Evolutionary conservation across 2,113 vertebrate species (phyloP).

Genomic region (Cercocebus atys): DNA sequence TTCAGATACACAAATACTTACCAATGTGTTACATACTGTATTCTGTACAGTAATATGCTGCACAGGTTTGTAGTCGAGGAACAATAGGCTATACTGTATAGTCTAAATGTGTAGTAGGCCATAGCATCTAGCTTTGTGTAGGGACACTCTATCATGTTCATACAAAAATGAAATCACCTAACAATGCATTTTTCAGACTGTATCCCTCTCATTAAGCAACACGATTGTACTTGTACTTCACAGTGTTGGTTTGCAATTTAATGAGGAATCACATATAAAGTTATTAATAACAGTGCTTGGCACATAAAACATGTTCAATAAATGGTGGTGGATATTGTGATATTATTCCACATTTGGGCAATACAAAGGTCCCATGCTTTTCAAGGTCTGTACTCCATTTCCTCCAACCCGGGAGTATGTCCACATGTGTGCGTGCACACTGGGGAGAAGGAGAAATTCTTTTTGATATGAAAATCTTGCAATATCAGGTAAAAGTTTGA

Average conservation of each 20-base stretch:
- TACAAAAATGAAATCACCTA: background rate
- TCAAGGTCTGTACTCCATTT: background rate
- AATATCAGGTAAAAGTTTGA: background rate
- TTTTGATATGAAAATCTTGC: background rate
- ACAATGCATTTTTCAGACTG: background rate
- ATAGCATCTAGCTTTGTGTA: background rate
- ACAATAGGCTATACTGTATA: background rate
- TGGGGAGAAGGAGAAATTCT: background rate
- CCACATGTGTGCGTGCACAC: background rate
- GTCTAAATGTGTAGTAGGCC: background rate
- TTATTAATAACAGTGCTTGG: background rate
- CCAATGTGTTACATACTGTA: background rate
- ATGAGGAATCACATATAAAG: background rate
- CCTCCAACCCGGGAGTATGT: background rate
- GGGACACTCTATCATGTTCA: background rate
- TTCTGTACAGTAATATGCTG: background rate
- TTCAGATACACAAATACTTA: background rate
- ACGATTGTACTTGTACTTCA: background rate
- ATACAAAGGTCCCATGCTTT: background rate
- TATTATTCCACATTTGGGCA: background rate
- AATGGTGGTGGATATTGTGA: background rate
- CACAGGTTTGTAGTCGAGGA: background rate
- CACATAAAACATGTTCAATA: background rate
- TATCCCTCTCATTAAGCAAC: background rate
- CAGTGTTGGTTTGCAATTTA: background rate